These are phyloP conservation scores for Mionectes macconnelli DNA, from an alignment of 2,113 vertebrate species.

Conservation along the genomic window DNA sequence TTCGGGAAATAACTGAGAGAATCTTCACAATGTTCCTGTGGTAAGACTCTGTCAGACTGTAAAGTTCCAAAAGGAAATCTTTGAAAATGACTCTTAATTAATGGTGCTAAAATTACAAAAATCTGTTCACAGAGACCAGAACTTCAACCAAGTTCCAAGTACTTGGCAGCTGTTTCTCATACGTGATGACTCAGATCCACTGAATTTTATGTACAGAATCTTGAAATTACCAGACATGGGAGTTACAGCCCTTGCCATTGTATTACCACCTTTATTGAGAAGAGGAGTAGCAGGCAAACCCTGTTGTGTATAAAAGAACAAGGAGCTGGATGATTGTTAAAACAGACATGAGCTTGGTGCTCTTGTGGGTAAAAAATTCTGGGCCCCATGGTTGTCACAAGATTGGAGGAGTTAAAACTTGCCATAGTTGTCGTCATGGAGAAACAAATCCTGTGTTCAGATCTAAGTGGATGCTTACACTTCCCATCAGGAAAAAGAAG, in stretches of 20 bases:
- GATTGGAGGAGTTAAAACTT: constrained; percentile 5
- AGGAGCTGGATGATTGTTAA: not conserved
- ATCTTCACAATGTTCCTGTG: not conserved
- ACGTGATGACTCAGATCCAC: constrained; percentile 20
- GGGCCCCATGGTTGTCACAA: not conserved
- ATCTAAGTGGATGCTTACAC: not conserved
- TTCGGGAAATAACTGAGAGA: not conserved
- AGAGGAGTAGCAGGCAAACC: not conserved
- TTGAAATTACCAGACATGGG: not conserved
- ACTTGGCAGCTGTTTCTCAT: constrained; percentile 57
- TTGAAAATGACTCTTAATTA: constrained; percentile 45
- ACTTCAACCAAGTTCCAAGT: constrained; percentile 53
- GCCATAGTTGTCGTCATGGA: not conserved
- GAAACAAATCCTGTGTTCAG: not conserved
- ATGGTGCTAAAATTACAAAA: constrained; percentile 61
- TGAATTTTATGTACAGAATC: constrained; percentile 6
- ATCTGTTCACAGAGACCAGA: constrained; percentile 54
- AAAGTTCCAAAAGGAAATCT: constrained; percentile 14
- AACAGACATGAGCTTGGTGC: not conserved
- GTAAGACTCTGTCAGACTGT: not conserved
- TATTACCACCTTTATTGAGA: not conserved
- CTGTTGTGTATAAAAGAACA: rapidly evolving
- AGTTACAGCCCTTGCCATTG: not conserved
- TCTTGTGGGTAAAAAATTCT: not conserved
- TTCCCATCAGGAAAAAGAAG: not conserved